phyloP scores from a whole-genome alignment of 2,113 vertebrate genomes.

The Tetrao urogallus region DNA sequence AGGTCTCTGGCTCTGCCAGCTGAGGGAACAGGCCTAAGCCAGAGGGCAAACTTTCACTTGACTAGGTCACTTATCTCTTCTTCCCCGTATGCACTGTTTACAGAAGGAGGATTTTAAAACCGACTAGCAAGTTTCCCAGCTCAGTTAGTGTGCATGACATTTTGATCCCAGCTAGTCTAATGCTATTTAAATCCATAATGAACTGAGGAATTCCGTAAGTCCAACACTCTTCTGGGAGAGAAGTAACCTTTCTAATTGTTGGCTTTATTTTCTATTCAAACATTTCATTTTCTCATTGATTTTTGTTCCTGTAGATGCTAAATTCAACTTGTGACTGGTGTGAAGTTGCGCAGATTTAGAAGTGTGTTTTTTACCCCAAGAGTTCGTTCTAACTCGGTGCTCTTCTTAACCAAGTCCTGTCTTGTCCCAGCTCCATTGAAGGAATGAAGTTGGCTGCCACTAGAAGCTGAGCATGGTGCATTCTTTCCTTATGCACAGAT shows the following conservation, averaged over 20 bases:
- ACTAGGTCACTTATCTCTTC: conserved; percentile 12
- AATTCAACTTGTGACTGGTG: not conserved
- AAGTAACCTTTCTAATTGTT: not conserved
- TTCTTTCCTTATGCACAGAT: not conserved
- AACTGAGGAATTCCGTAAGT: not conserved
- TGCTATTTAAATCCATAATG: not conserved
- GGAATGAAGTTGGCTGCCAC: not conserved
- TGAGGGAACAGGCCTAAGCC: not conserved
- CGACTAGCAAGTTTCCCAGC: not conserved
- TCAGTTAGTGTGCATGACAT: not conserved
- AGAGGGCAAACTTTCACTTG: conserved; percentile 31
- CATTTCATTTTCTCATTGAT: not conserved
- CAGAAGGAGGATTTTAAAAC: not conserved
- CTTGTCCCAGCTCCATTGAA: not conserved
- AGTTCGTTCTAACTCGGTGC: not conserved
- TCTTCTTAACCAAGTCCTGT: not conserved
- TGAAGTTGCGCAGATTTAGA: not conserved
- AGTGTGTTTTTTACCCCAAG: conserved; percentile 3
- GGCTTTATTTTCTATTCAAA: not conserved
- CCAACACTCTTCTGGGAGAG: not conserved
- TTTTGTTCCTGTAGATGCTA: not conserved
- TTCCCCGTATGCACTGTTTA: not conserved
- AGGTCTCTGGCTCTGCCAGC: conserved; percentile 18
- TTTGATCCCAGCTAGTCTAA: not conserved
- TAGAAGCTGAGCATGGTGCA: not conserved